phyloP scores from a whole-genome alignment of 2,113 vertebrate species.

The Myiopsitta monachus region DNA sequence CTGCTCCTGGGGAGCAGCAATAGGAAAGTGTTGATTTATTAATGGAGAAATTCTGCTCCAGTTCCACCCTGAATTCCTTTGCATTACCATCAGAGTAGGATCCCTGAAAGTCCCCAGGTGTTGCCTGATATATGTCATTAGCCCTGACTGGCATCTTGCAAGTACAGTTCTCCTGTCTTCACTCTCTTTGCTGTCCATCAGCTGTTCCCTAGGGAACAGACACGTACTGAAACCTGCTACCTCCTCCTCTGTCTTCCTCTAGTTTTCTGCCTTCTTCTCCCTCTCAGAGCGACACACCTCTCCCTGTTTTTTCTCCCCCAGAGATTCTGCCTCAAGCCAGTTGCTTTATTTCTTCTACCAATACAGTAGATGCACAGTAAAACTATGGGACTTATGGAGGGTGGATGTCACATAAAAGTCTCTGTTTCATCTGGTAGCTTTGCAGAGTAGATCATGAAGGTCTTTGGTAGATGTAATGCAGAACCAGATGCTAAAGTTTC shows the following conservation, averaged over 20 bases:
- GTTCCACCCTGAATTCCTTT: neutral
- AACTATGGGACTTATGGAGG: accelerated
- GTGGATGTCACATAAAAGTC: neutral
- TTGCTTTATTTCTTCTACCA: accelerated
- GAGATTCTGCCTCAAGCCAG: neutral
- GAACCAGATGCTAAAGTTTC: neutral
- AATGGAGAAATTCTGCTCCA: neutral
- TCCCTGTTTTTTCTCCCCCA: neutral
- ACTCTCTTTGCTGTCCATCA: neutral
- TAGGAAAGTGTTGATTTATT: neutral
- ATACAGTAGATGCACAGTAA: accelerated
- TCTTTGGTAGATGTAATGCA: neutral
- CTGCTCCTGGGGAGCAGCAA: neutral
- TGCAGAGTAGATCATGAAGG: neutral
- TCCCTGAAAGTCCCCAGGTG: neutral
- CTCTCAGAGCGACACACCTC: neutral
- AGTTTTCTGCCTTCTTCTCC: neutral
- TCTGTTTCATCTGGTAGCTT: neutral
- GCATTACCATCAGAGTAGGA: neutral
- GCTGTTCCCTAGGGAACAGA: neutral
- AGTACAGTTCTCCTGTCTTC: neutral
- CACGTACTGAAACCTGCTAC: neutral
- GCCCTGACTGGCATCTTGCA: neutral
- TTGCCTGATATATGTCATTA: neutral
- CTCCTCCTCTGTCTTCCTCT: neutral